Percentiles rank a stretch among this genome's conserved stretches.
Evolutionary conservation across 2,888 invertebrate species (phyloP).

Genomic region (Nymphalis c-album): DNA sequence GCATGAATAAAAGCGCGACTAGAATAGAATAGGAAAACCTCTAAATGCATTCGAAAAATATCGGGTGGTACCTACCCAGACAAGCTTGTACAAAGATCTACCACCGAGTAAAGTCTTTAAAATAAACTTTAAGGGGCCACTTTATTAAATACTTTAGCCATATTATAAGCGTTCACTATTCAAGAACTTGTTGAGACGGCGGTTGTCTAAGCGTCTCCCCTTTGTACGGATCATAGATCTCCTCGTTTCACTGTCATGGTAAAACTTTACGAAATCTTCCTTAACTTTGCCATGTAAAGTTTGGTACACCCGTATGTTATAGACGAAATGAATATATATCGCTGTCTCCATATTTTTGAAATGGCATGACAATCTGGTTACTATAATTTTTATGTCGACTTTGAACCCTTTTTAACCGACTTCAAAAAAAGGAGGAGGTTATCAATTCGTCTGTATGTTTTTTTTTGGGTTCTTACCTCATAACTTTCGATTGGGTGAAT

Average conservation of each 20-base stretch:
- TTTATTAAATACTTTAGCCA: background rate
- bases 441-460: too few relatives aligned
- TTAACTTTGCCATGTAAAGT: background rate
- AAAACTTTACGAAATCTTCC: background rate
- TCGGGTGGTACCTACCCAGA: too few relatives aligned
- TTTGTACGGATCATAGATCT: conserved; percentile 4
- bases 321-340: background rate
- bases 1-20: conserved; percentile 1
- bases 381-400: too few relatives aligned
- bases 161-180: conserved; percentile 10
- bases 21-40: too few relatives aligned
- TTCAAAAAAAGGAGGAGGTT: too few relatives aligned
- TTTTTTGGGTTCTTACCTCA: too few relatives aligned
- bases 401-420: too few relatives aligned
- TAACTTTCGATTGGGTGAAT: too few relatives aligned
- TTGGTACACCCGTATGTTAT: background rate
- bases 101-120: too few relatives aligned
- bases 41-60: too few relatives aligned
- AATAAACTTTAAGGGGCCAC: background rate
- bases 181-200: conserved; percentile 20
- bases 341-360: background rate
- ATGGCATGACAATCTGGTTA: too few relatives aligned
- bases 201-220: conserved; percentile 10
- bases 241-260: conserved; percentile 4
- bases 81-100: too few relatives aligned